These are phyloP conservation scores for Pseudachorutes palmiensis DNA, from an alignment of 1,140 invertebrate genomes.

Conservation along the genomic window DNA sequence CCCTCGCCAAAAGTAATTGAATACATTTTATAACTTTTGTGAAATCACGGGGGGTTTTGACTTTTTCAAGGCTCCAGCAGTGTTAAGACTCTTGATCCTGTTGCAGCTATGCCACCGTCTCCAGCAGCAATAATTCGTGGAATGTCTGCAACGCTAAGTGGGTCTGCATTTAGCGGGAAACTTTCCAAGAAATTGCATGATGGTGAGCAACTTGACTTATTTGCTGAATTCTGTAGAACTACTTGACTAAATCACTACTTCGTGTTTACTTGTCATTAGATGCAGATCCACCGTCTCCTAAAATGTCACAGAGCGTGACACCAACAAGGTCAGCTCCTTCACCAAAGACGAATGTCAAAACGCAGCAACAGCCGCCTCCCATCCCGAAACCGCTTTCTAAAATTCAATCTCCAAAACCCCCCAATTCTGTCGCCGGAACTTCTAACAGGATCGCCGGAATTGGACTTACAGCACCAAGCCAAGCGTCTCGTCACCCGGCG, in stretches of 20 bases:
- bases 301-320: not conserved
- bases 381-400: not conserved
- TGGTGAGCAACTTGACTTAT: too few species aligned
- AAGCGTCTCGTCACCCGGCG: too few species aligned
- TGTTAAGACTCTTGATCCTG: not conserved
- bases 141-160: not conserved
- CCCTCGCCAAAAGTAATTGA: not conserved
- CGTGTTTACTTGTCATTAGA: too few species aligned
- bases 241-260: too few species aligned
- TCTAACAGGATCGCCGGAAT: not conserved
- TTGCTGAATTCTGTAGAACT: too few species aligned
- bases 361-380: not conserved
- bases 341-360: not conserved
- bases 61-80: not conserved
- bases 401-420: not conserved
- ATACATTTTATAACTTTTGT: not conserved
- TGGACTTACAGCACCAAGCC: conserved; percentile 3
- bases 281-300: too few species aligned
- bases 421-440: not conserved
- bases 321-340: not conserved
- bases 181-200: not conserved
- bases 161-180: not conserved
- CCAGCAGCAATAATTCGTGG: conserved; percentile 32
- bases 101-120: not conserved
- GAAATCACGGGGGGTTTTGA: not conserved